A percentile compares a stretch with the other conserved stretches of the same genome.
phyloP scores from a whole-genome alignment of 2,113 vertebrate species.

The Megaptera novaeangliae region DNA sequence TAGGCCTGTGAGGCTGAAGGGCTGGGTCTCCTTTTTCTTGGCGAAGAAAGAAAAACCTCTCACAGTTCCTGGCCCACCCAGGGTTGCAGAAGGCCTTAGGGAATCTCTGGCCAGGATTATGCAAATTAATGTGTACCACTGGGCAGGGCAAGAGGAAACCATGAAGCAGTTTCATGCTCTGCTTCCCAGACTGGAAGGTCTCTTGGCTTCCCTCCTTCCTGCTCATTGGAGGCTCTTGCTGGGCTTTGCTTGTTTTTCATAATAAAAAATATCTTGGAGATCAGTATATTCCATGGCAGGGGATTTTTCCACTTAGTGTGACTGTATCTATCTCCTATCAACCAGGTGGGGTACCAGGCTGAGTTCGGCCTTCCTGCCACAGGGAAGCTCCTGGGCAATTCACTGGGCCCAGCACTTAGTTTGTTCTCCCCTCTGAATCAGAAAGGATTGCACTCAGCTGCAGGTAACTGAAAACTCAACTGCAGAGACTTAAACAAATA shows the following conservation, averaged over 20 bases:
- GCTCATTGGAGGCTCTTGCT: not conserved
- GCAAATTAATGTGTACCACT: slow-evolving; percentile 28
- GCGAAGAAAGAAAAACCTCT: slow-evolving; percentile 18
- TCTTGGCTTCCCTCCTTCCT: not conserved
- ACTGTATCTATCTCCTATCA: not conserved
- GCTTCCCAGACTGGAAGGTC: not conserved
- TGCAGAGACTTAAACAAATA: not conserved
- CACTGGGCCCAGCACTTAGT: not conserved
- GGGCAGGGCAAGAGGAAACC: not conserved
- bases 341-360: not conserved
- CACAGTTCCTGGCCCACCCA: slow-evolving; percentile 55
- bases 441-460: not conserved
- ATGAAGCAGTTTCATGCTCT: not conserved
- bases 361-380: not conserved
- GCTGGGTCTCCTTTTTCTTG: not conserved
- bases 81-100: slow-evolving; percentile 7
- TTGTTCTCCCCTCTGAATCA: not conserved
- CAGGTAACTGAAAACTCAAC: not conserved
- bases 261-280: not conserved
- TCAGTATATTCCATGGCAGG: not conserved
- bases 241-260: not conserved
- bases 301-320: not conserved
- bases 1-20: not conserved
- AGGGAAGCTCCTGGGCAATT: not conserved
- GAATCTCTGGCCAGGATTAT: slow-evolving; percentile 49